These are phyloP conservation scores for Drosophila arawakana DNA, from an alignment of 1,140 invertebrate species.

Conservation along the genomic window DNA sequence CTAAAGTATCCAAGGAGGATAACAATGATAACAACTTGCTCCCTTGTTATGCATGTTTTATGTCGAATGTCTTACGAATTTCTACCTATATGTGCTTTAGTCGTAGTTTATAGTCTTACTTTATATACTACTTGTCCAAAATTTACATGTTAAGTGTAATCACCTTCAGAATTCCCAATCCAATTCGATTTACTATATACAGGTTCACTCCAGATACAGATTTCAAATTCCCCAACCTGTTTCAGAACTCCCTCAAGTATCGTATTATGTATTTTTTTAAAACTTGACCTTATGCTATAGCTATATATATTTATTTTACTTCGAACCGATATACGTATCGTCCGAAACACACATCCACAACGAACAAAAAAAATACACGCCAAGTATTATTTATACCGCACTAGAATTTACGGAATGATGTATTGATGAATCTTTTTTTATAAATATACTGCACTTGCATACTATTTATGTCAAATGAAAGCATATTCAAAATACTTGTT, in stretches of 20 bases:
- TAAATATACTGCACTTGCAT: constrained; percentile 59
- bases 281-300: constrained; percentile 51
- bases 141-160: constrained; percentile 54
- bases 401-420: constrained; percentile 52
- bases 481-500: constrained; percentile 12
- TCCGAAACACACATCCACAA: constrained; percentile 45
- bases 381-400: constrained; percentile 76
- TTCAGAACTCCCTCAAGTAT: constrained; percentile 43
- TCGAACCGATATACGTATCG: constrained; percentile 51
- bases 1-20: constrained; percentile 2
- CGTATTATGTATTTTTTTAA: constrained; percentile 70
- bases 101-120: constrained; percentile 40
- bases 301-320: constrained; percentile 74
- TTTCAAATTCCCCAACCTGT: constrained; percentile 7
- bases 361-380: constrained; percentile 51
- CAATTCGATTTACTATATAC: constrained; percentile 11
- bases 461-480: constrained; percentile 43
- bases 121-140: constrained; percentile 8
- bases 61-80: constrained; percentile 49
- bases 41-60: constrained; percentile 45
- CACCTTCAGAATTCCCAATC: constrained; percentile 24
- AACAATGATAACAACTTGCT: constrained; percentile 54
- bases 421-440: constrained; percentile 51
- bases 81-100: constrained; percentile 54
- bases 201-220: constrained; percentile 4